These are phyloP conservation scores for Metaphire vulgaris DNA, from an alignment of 1,140 invertebrate species.

Conservation along the genomic window DNA sequence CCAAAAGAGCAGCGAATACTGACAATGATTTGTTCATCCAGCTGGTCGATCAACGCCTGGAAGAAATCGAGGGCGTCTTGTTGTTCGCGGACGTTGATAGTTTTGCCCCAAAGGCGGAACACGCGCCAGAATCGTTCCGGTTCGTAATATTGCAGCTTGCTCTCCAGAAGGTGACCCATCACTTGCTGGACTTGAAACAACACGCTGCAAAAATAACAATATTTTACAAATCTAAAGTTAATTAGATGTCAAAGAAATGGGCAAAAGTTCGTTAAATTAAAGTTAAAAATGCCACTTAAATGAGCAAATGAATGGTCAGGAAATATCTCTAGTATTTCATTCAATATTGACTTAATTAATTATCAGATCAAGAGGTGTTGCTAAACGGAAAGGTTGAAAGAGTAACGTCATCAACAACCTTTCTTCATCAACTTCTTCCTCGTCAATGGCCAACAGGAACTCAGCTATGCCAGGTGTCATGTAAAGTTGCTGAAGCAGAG, in stretches of 20 bases:
- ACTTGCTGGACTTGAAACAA: conserved; percentile 50
- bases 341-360: no score
- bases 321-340: no score
- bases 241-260: no score
- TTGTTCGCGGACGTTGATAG: conserved; percentile 93
- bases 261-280: no score
- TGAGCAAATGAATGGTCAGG: no score
- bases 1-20: no score
- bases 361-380: no score
- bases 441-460: conserved; percentile 39
- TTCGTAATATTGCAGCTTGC: conserved; percentile 47
- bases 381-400: no score
- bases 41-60: conserved; percentile 90
- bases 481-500: conserved; percentile 49
- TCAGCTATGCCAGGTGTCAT: conserved; percentile 50
- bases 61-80: conserved; percentile 99
- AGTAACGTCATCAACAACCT: no score
- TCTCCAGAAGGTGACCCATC: conserved; percentile 49
- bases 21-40: conserved; percentile 92
- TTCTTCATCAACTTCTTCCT: conserved; percentile 42
- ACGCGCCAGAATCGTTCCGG: conserved; percentile 49
- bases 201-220: conserved; percentile 37
- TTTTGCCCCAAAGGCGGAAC: conserved; percentile 70
- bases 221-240: no score
- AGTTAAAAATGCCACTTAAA: no score